A percentile compares a stretch with the other conserved stretches of the same genome.
Conservation (phyloP, 2,888 invertebrate species). For the Cryptus armator region DNA sequence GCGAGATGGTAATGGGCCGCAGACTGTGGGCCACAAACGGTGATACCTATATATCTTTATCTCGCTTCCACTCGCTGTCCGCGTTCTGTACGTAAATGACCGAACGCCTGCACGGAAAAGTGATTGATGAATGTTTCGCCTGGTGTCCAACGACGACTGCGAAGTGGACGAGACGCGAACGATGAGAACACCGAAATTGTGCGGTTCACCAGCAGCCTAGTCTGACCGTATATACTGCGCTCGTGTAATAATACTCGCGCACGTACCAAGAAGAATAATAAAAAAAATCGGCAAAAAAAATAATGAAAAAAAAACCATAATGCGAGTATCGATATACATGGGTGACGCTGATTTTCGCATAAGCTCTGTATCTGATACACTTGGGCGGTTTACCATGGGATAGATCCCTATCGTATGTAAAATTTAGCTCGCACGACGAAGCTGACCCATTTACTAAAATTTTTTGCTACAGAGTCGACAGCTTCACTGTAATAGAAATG, state of each 20-base stretch:
- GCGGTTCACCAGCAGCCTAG: conserved; percentile 58
- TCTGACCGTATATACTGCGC: conserved; percentile 51
- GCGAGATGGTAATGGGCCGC: conserved; percentile 77
- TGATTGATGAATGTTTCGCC: conserved; percentile 71
- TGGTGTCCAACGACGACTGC: conserved; percentile 60
- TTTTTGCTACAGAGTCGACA: conserved; percentile 7
- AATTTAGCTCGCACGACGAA: conserved; percentile 20
- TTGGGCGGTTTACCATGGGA: conserved; percentile 17
- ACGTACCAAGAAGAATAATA: conserved; percentile 69
- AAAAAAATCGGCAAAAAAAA: conserved; percentile 73
- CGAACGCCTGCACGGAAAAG: conserved; percentile 62
- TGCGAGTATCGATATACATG: conserved; percentile 27
- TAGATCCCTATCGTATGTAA: conserved; percentile 32
- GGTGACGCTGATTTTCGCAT: conserved; percentile 42
- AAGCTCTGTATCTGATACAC: neutral
- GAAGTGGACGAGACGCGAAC: conserved; percentile 40
- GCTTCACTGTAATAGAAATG: conserved; percentile 36
- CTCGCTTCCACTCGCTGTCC: conserved; percentile 44
- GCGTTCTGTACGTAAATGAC: conserved; percentile 64
- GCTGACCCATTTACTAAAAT: conserved; percentile 1
- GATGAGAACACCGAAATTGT: conserved; percentile 55
- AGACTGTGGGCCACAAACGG: conserved; percentile 50
- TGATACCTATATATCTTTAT: conserved; percentile 44
- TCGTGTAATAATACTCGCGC: conserved; percentile 52
- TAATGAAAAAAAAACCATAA: conserved; percentile 37